Evolutionary conservation across 2,888 invertebrate species (phyloP), one percentile per base, ranked within the genome.

Genomic region (Nomada ferruginata): DNA sequence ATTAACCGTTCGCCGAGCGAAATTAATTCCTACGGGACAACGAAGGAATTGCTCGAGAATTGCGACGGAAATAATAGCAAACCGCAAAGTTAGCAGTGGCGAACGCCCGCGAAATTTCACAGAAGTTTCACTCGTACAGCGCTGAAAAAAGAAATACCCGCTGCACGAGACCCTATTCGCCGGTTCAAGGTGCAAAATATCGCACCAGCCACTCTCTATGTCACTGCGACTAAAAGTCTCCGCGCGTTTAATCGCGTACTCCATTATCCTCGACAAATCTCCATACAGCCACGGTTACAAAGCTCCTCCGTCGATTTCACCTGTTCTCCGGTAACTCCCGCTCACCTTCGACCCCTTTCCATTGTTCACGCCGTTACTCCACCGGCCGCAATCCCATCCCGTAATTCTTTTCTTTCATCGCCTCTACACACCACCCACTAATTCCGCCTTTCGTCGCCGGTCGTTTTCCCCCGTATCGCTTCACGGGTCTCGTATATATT

Each of bases 351-450:
- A 44, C 63, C 64, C 29, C 52, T 36, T 70, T 76, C 65, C 76
- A 71, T 71, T 64, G 50, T 52, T 42, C 60, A n/a, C 68, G 52
- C 23, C 29, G 72, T 57, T 29, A 36, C 36, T 20, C 57, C 47
- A 50, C 7, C 59, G 9, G n/a, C 65, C 64, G 70, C 66, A 61
- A 75, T 55, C 53, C 59, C 57, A 44, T 63, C 50, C 76, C 36
- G 70, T 55, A 53, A 55, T 73, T 61, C 73, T 26, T 63, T 74
- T 50, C 57, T 76, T 42, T 50, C 50, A 9, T 10, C 47, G 11
- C 20, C 29, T 13, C 57, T n/a, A 13, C 70, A 36, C 65, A 10
- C 50, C 50, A 15, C 36, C 50, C 13, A 23, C n/a, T 13, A 11
- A 47, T 60, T 63, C 23, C 18, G 23, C 50, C 26, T 47, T 57